Conservation (phyloP, 2,113 vertebrate genomes). For the Varanus salvator region DNA sequence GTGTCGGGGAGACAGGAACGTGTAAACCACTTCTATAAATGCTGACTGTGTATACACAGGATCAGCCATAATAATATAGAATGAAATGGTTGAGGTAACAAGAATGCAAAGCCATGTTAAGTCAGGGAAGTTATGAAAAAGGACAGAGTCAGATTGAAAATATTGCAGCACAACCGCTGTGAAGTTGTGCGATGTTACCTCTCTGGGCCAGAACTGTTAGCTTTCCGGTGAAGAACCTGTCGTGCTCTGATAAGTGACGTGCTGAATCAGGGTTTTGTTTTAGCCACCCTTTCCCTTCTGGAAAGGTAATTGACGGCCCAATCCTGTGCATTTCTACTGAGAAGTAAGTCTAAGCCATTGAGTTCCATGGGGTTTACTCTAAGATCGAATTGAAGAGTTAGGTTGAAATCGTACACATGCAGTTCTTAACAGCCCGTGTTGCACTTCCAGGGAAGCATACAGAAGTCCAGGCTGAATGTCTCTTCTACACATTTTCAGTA, state of each 20-base stretch:
- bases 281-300: background rate
- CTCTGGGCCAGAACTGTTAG: background rate
- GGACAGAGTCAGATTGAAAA: background rate
- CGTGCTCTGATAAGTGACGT: background rate
- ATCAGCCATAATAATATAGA: background rate
- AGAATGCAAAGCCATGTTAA: background rate
- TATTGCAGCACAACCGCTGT: background rate
- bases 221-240: background rate
- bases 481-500: background rate
- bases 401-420: background rate
- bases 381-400: background rate
- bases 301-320: background rate
- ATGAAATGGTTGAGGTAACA: conserved; percentile 9
- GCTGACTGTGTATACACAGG: background rate
- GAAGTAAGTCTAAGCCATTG: background rate
- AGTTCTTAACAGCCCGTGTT: background rate
- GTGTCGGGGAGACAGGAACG: background rate
- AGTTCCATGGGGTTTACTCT: background rate
- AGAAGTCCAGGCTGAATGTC: background rate
- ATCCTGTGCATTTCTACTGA: background rate
- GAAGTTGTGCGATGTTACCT: background rate
- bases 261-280: background rate
- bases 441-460: background rate
- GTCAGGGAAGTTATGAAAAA: background rate
- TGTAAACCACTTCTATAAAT: conserved; percentile 28